Base-by-base conservation (phyloP, 2,113 vertebrate genomes). In the Leucopsar rothschildi region DNA sequence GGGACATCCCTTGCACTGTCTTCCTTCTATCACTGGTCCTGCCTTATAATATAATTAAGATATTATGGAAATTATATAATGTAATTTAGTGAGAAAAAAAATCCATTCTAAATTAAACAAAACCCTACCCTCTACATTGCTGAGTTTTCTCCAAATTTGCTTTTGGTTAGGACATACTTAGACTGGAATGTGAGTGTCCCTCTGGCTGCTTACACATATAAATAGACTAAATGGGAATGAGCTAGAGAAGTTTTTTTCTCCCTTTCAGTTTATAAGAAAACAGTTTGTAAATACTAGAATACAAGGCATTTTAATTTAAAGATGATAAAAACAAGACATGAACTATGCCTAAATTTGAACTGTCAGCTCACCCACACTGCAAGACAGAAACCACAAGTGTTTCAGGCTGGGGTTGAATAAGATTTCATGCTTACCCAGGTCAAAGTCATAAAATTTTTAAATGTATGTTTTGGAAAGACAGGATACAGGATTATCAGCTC, bases 401-500 rank as follows among this genome's bases (percentile, higher is more conserved):
- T 96, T 84, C 44, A 76, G 71, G 70, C 23, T 72, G 31, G 16
- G 9, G 11, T 53, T 81, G 45, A 70, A 33, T 60, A 64, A 33
- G 23, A 44, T 78, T 70, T 79, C 15, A 15, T 37, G 40, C 12
- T 94, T 56, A 68, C 29, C 6, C 31, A 55, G 37, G 65, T 82
- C 83, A 82, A 79, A 94, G 61, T 69, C 14, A 24, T 73, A 82
- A 90, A 63, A 82, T 29, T 70, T 64, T 95, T 40, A 89, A 60
- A 69, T 50, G 17, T n/a, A 71, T 53, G 25, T 85, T 91, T 95
- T 80, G 73, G 55, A 89, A 72, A 80, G 78, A 65, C 1, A 8
- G 45, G 27, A 69, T 20, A 61, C 4, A 49, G 52, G 39, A 59
- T 90, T 93, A 86, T 66, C 76, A 70, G 31, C 35, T 69, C 64